Base-by-base conservation (phyloP, 2,113 vertebrate genomes). In the Megaceryle maxima region DNA sequence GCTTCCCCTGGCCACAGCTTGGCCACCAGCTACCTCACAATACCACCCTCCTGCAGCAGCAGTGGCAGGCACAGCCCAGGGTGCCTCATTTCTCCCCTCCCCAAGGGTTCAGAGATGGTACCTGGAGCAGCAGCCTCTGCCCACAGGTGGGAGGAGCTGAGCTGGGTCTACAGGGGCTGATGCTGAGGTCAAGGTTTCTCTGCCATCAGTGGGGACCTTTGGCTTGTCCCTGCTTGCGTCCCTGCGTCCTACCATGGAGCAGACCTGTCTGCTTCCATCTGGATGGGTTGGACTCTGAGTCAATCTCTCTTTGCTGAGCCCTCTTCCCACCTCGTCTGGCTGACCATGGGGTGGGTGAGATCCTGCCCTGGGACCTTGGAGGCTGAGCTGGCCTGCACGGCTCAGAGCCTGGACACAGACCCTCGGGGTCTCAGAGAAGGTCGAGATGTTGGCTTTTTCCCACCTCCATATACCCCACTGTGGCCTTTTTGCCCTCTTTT, bases 81-180 rank as follows among this genome's bases (percentile, higher is more conserved):
- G 7, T 35, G 26, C 16, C 57, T 73, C 39, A 0, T 63, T 51
- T 37, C 41, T 64, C 25, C 26, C 26, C 14, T 85, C 33, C n/a
- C 59, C 16, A 2, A 17, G 33, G 66, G 70, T 60, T 68, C 39
- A 19, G 70, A 24, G 55, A 1, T 24, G 41, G n/a, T 21, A 1
- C 31, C 33, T 41, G 74, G 77, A n/a, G 51, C 78, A 76, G 37
- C 76, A 35, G 60, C 56, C 55, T 33, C 74, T 79, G 37, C 73
- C 43, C 3, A 0, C 0, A 3, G 1, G 0, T 7, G 1, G 31
- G 46, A 50, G 10, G 35, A 46, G 56, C 67, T 0, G 2, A 37
- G 39, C 56, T 1, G 24, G 37, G 29, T 35, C 84, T 81, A 37
- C 19, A 6, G 46, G 26, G 25, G 74, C 75, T 29, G 60, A 6